Base-by-base conservation (phyloP, 2,797 vertebrate species). In the Hippoglossus hippoglossus region DNA sequence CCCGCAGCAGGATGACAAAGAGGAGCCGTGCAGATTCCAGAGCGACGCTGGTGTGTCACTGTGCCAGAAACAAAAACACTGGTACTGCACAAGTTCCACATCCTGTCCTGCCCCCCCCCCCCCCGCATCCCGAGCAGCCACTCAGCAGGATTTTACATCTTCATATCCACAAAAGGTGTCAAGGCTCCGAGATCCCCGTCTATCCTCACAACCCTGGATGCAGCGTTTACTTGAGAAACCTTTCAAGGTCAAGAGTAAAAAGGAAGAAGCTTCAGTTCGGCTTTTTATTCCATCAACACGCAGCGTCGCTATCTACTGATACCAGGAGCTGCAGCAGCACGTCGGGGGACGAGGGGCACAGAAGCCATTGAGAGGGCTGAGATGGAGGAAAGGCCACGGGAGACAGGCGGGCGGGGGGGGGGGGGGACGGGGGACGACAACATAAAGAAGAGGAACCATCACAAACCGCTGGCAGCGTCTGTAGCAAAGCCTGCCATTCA, bases 401-500 rank as follows among this genome's bases (percentile, higher is more conserved):
- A 82, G 80, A 84, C 67, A 15, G 60, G 59, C 54, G 7, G 31
- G 31, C 8, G 8, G 3, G 26, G 26, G 24, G 31, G 31, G 8
- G 8, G 3, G 26, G 26, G 24, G 11, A 79, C n/a, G n/a, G n/a
- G n/a, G n/a, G n/a, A n/a, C n/a, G n/a, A 83, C 69, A 88, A 74
- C 65, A 84, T n/a, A 50, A 80, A 81, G 73, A 79, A 80, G 79
- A 71, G 59, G 64, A 67, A 71, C 51, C 64, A n/a, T 64, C 74
- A 34, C 28, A 66, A 64, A 80, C 59, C 55, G 36, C 78, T 70
- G 71, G 75, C 75, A 79, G 80, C 63, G 31, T 76, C 53, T 7
- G 57, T 34, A 67, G 67, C 75, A 70, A 54, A 71, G 63, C 60
- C 71, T 71, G 78, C 67, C 80, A 77, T 88, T 82, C 87, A 87